Conservation (phyloP, 2,888 invertebrate genomes). For the Dicyrtoma fusca region DNA sequence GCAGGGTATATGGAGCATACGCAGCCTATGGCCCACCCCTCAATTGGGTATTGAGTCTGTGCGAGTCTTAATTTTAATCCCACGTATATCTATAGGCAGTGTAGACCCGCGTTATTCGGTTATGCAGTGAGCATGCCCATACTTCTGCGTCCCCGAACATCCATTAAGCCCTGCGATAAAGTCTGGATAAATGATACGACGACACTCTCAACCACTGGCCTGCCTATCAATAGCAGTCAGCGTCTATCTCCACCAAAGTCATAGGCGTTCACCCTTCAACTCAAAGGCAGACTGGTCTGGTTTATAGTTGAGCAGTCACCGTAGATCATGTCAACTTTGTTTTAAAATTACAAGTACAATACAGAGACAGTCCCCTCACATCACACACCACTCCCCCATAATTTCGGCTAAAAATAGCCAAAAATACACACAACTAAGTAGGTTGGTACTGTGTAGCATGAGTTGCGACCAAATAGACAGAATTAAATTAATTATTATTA, state of each 20-base stretch:
- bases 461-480: too few species aligned
- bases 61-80: neutral
- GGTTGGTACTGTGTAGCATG: too few species aligned
- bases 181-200: slow-evolving; percentile 10
- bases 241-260: neutral
- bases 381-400: too few species aligned
- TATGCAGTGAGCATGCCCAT: neutral
- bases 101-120: too few species aligned
- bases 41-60: too few species aligned
- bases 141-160: slow-evolving; percentile 2
- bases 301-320: too few species aligned
- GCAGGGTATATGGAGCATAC: neutral
- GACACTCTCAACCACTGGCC: neutral
- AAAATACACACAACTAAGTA: too few species aligned
- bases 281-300: too few species aligned
- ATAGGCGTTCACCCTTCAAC: neutral
- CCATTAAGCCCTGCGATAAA: slow-evolving; percentile 9
- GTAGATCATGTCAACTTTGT: too few species aligned
- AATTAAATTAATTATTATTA: too few species aligned
- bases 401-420: too few species aligned
- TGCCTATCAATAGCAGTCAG: slow-evolving; percentile 30
- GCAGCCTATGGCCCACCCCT: neutral
- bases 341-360: neutral
- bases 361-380: too few species aligned
- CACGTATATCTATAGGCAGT: neutral